These are phyloP conservation scores for Rhagoletis pomonella DNA, from an alignment of 1,140 invertebrate species.

Conservation along the genomic window DNA sequence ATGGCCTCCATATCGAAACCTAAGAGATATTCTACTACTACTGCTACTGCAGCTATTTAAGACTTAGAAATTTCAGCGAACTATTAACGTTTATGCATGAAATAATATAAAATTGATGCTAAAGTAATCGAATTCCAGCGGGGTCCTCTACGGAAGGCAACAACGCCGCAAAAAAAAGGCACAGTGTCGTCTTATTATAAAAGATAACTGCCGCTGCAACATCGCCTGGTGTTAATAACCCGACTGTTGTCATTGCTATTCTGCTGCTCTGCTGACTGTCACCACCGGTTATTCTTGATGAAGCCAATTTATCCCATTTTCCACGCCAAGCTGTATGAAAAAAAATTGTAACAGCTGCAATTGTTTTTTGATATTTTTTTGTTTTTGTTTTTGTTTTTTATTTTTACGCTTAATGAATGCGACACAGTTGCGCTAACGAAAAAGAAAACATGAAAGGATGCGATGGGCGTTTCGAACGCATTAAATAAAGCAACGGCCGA, in stretches of 20 bases:
- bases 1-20: too few relatives aligned
- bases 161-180: neutral
- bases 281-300: conserved; percentile 40
- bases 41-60: too few relatives aligned
- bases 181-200: neutral
- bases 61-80: too few relatives aligned
- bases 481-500: conserved; percentile 23
- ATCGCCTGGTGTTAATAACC: neutral
- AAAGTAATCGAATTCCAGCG: neutral
- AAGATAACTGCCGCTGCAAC: neutral
- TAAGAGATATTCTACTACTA: too few relatives aligned
- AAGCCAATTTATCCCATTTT: conserved; percentile 37
- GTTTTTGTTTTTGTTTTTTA: conserved; percentile 23
- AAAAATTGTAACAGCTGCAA: conserved; percentile 44
- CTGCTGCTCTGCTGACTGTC: neutral
- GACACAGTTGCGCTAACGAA: conserved; percentile 12
- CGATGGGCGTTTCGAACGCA: conserved; percentile 20
- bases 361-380: conserved; percentile 37
- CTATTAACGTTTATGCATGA: too few relatives aligned
- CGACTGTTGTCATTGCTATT: neutral
- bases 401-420: conserved; percentile 42
- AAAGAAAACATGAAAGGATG: conserved; percentile 17
- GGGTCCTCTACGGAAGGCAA: neutral
- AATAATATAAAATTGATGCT: too few relatives aligned
- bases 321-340: conserved; percentile 4